These are phyloP conservation scores for Lithodes maja DNA, from an alignment of 2,888 invertebrate genomes.

Conservation along the genomic window DNA sequence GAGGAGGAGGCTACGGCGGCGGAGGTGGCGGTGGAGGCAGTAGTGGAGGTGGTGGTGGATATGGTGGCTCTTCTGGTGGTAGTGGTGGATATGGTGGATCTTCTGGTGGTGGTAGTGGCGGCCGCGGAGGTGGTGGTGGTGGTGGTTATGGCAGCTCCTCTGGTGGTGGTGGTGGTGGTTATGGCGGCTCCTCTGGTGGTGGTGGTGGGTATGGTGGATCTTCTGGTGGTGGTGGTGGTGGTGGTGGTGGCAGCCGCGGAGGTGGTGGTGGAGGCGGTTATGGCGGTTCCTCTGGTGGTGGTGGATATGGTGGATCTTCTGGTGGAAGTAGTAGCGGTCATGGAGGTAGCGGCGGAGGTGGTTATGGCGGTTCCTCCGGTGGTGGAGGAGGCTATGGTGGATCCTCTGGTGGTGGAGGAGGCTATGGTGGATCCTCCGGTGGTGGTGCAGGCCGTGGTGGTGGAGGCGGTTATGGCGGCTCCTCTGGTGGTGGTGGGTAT, in stretches of 20 bases:
- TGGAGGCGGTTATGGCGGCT: background rate
- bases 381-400: background rate
- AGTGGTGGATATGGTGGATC: no score
- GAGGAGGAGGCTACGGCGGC: background rate
- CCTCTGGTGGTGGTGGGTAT: background rate
- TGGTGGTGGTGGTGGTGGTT: background rate
- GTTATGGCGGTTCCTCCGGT: background rate
- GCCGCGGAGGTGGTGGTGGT: no score
- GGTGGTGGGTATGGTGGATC: background rate
- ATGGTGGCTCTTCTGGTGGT: no score
- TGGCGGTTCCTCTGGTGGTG: background rate
- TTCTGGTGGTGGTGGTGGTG: background rate
- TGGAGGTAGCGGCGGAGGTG: constrained; percentile 1
- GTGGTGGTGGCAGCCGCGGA: no score
- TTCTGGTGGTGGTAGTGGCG: no score
- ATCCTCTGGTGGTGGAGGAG: background rate
- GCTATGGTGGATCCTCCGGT: background rate
- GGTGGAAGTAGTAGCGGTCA: background rate
- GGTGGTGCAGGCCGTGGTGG: background rate
- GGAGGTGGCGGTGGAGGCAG: background rate
- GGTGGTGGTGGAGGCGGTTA: background rate
- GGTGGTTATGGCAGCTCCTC: no score
- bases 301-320: background rate
- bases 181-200: background rate
- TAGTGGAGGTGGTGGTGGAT: background rate